Evolutionary conservation across 92 coral and sea anemone genomes (phyloP).

Genomic region (Isaurus tuberculatus): DNA sequence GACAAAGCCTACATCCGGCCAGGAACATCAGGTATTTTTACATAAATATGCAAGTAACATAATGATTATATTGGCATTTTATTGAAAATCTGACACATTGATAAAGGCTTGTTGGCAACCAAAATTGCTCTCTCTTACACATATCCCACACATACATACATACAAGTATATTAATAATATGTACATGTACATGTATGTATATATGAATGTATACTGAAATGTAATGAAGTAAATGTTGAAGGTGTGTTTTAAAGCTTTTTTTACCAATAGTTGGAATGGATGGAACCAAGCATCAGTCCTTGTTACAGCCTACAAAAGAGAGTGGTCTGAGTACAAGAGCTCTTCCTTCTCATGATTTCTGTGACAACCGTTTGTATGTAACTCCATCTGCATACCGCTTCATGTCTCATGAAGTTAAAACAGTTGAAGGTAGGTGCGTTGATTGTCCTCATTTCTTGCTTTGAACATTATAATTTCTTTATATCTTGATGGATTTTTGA

Average conservation of each 20-base stretch:
- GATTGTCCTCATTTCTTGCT: constrained; percentile 14
- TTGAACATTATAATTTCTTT: constrained; percentile 10
- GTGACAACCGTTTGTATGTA: constrained; percentile 47
- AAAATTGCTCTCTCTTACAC: constrained; percentile 13
- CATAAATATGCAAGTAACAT: constrained; percentile 9
- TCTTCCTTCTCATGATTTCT: constrained; percentile 58
- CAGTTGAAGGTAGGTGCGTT: constrained; percentile 48
- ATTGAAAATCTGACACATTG: constrained; percentile 12
- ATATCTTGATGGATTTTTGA: constrained; percentile 12
- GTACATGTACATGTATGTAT: constrained; percentile 12
- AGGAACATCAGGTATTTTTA: constrained; percentile 58
- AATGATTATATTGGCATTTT: constrained; percentile 11
- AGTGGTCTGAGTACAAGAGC: constrained; percentile 52
- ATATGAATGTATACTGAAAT: constrained; percentile 14
- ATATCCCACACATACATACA: constrained; percentile 10
- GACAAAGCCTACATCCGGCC: constrained; percentile 67
- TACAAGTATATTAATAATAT: constrained; percentile 9
- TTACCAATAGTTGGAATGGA: constrained; percentile 54
- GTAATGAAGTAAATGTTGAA: constrained; percentile 11
- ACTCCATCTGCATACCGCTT: constrained; percentile 59
- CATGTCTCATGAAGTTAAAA: constrained; percentile 46
- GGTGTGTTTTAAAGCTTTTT: constrained; percentile 12
- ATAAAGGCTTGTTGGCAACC: constrained; percentile 14
- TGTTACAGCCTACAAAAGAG: constrained; percentile 59
- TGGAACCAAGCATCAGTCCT: constrained; percentile 60